Conservation (phyloP, 2,888 invertebrate species). For the Polyploca ridens region DNA sequence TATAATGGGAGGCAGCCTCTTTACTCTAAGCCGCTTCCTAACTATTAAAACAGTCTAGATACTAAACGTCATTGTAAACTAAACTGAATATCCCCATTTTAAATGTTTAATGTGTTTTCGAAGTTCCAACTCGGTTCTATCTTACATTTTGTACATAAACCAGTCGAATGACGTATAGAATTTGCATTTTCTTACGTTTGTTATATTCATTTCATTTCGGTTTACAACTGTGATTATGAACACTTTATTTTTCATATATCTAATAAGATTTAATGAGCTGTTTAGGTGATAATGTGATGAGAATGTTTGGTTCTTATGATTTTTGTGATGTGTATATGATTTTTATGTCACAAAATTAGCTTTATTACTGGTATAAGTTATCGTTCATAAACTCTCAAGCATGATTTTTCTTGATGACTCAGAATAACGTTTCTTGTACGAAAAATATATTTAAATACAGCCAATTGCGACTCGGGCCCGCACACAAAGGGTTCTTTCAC, state of each 20-base stretch:
- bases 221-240: conserved; percentile 6
- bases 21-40: conserved; percentile 74
- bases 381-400: not conserved
- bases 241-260: not conserved
- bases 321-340: not conserved
- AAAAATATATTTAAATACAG: too few relatives aligned
- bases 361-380: not conserved
- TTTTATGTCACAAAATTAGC: not conserved
- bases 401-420: too few relatives aligned
- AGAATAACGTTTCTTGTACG: too few relatives aligned
- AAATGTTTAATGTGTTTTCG: conserved; percentile 66
- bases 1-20: conserved; percentile 55
- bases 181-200: conserved; percentile 1
- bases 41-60: conserved; percentile 74
- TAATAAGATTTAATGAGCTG: not conserved
- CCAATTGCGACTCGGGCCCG: too few relatives aligned
- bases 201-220: conserved; percentile 7
- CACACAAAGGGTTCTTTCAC: too few relatives aligned
- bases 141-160: conserved; percentile 38
- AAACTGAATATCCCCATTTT: conserved; percentile 70
- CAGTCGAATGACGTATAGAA: conserved; percentile 15
- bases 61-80: conserved; percentile 78
- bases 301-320: not conserved
- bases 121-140: conserved; percentile 41
- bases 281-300: not conserved